Conservation (phyloP, 2,113 vertebrate genomes). For the Piaya cayana region DNA sequence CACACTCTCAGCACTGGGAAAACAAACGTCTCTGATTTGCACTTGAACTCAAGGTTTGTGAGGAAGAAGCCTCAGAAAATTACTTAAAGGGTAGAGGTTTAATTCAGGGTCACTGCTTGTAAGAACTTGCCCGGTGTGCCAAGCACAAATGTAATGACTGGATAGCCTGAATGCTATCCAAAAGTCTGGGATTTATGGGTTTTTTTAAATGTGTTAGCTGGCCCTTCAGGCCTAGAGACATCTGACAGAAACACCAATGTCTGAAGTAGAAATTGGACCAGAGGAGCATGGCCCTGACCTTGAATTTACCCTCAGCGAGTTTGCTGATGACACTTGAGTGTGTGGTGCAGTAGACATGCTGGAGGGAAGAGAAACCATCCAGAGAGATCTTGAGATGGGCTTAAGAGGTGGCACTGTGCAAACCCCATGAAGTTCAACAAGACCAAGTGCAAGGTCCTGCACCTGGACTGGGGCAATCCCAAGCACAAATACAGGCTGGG, state of each 20-base stretch:
- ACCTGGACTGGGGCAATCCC: too few relatives aligned
- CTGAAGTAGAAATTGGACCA: neutral
- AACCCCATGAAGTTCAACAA: too few relatives aligned
- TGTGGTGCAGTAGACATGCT: too few relatives aligned
- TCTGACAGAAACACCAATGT: neutral
- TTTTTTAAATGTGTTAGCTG: neutral
- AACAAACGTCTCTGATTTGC: slow-evolving; percentile 23
- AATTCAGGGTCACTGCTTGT: neutral
- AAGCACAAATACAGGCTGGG: too few relatives aligned
- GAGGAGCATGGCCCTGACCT: neutral
- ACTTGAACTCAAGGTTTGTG: slow-evolving; percentile 28
- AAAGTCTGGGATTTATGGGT: neutral
- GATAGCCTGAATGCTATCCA: neutral
- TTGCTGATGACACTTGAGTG: too few relatives aligned
- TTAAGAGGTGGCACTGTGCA: too few relatives aligned
- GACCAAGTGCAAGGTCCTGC: too few relatives aligned
- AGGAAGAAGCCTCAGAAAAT: slow-evolving; percentile 25
- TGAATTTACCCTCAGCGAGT: too few relatives aligned
- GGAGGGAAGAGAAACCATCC: too few relatives aligned
- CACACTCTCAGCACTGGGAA: neutral
- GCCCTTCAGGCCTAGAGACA: neutral
- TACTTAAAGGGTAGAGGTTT: neutral
- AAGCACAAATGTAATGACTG: neutral
- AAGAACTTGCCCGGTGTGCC: neutral
- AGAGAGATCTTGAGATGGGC: too few relatives aligned